Percentiles rank a stretch among this genome's conserved stretches.
Evolutionary conservation across 1,140 invertebrate species (phyloP).

Genomic region (Drosophila novamexicana): DNA sequence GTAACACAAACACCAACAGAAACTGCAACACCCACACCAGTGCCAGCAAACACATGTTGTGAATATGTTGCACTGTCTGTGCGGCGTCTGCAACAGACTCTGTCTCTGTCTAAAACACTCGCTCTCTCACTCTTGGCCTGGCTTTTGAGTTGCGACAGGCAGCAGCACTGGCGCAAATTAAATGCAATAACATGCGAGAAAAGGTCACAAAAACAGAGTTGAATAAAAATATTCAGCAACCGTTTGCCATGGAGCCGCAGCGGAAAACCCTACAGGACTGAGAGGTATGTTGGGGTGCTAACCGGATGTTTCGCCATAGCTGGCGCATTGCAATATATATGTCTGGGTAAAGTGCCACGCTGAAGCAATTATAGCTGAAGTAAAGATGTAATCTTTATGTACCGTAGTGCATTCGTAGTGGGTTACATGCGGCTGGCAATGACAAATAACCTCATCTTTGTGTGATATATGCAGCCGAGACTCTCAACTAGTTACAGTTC

Average conservation of each 20-base stretch:
- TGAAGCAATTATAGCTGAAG: conserved; percentile 76
- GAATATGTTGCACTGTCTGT: conserved; percentile 69
- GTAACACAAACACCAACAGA: conserved; percentile 32
- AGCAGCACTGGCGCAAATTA: conserved; percentile 64
- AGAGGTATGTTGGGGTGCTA: not conserved
- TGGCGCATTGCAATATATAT: conserved; percentile 34
- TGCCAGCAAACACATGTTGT: conserved; percentile 13
- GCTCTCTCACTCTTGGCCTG: not conserved
- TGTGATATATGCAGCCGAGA: conserved; percentile 17
- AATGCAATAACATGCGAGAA: conserved; percentile 71
- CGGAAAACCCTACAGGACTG: conserved; percentile 27
- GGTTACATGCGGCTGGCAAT: conserved; percentile 55
- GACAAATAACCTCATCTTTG: conserved; percentile 64
- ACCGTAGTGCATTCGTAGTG: conserved; percentile 28
- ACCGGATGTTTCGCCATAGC: conserved; percentile 11
- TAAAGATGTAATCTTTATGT: conserved; percentile 72
- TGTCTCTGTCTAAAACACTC: conserved; percentile 7
- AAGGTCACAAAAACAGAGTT: conserved; percentile 40
- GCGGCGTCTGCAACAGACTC: conserved; percentile 50
- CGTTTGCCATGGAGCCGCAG: conserved; percentile 31
- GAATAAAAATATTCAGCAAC: conserved; percentile 53
- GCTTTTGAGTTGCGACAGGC: conserved; percentile 3
- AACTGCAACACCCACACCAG: conserved; percentile 17
- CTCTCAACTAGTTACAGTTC: no score
- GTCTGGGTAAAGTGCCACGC: conserved; percentile 61